Percentiles rank a stretch among this genome's conserved stretches.
Conservation (phyloP, 64 coral and sea anemone genomes). For the Acropora yongei region DNA sequence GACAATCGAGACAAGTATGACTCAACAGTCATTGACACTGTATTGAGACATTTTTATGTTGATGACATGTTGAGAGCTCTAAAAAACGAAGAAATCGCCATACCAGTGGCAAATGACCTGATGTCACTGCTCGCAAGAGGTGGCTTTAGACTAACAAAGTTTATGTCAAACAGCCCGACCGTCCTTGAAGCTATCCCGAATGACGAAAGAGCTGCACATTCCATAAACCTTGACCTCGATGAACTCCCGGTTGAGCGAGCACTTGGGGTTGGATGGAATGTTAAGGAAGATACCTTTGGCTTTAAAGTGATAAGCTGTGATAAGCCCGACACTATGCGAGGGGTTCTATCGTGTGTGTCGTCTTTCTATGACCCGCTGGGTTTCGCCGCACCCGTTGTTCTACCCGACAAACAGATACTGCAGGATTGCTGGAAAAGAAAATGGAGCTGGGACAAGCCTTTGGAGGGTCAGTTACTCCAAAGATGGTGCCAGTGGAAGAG, state of each 20-base stretch:
- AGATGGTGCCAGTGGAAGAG: too few relatives aligned
- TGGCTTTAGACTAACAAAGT: slow-evolving; percentile 71
- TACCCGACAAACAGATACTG: too few relatives aligned
- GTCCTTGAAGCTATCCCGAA: not conserved
- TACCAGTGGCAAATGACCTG: not conserved
- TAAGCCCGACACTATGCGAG: too few relatives aligned
- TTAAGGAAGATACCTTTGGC: too few relatives aligned
- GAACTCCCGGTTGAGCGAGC: slow-evolving; percentile 30
- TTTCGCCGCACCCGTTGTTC: too few relatives aligned
- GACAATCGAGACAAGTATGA: slow-evolving; percentile 20
- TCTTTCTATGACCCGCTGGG: too few relatives aligned
- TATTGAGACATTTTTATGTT: slow-evolving; percentile 28
- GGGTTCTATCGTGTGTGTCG: too few relatives aligned
- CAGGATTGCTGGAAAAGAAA: too few relatives aligned
- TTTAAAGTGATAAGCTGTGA: not conserved
- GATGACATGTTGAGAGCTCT: slow-evolving; percentile 60
- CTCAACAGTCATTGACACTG: not conserved
- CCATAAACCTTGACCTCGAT: not conserved
- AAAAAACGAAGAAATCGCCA: not conserved
- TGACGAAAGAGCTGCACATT: not conserved
- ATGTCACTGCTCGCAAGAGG: slow-evolving; percentile 26
- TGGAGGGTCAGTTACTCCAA: too few relatives aligned
- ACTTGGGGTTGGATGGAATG: not conserved
- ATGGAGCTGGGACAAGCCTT: too few relatives aligned
- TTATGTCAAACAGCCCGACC: not conserved